Evolutionary conservation across 2,888 invertebrate species (phyloP).

Genomic region (Cinara cedri): DNA sequence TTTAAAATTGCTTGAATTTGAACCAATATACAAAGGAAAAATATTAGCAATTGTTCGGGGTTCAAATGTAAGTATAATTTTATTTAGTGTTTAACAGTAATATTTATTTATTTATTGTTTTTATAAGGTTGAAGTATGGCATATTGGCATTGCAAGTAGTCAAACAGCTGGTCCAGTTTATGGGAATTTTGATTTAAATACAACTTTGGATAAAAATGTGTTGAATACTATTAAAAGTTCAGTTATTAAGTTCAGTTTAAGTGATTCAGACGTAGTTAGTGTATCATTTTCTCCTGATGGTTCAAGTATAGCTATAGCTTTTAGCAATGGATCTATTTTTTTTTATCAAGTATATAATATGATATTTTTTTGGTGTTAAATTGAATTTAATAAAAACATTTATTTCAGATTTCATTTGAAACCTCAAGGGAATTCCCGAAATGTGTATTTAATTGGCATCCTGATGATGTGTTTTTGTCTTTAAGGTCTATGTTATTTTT

Average conservation of each 20-base stretch:
- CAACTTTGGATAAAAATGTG: not conserved
- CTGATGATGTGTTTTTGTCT: constrained; percentile 15
- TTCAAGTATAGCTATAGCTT: constrained; percentile 89
- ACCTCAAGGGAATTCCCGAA: not conserved
- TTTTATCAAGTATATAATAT: constrained; percentile 78
- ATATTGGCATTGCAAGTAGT: constrained; percentile 65
- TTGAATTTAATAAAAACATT: not conserved
- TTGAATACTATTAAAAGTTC: not conserved
- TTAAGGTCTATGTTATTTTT: constrained; percentile 40
- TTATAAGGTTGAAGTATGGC: constrained; percentile 67
- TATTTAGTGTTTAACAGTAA: not conserved
- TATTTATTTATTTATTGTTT: constrained; percentile 12
- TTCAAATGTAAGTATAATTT: constrained; percentile 21
- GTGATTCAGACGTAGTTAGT: constrained; percentile 75
- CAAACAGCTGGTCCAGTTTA: constrained; percentile 58
- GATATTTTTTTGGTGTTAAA: not conserved
- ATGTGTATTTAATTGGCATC: constrained; percentile 32
- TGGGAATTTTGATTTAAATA: constrained; percentile 7
- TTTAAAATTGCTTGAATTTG: constrained; percentile 30
- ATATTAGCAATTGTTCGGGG: constrained; percentile 34
- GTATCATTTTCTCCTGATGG: constrained; percentile 94
- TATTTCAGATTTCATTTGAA: constrained; percentile 41
- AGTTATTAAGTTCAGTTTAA: constrained; percentile 66
- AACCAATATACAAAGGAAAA: constrained; percentile 41
- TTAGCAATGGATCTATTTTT: constrained; percentile 85